Evolutionary conservation across 2,113 vertebrate species (phyloP).

Genomic region (Dicaeum eximium): DNA sequence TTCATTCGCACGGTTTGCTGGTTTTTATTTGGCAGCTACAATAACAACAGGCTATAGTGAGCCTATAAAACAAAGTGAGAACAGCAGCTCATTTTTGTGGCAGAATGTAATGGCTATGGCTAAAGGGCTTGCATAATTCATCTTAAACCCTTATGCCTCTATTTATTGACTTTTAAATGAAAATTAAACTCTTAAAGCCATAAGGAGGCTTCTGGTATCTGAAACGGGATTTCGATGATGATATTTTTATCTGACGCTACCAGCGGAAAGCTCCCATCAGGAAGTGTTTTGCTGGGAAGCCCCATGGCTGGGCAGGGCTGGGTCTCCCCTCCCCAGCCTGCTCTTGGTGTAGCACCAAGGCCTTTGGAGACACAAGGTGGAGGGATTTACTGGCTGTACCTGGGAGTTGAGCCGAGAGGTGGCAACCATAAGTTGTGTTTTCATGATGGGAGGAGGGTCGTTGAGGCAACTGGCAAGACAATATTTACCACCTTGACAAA

Average conservation of each 20-base stretch:
- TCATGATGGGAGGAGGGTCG: background rate
- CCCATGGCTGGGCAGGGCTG: background rate
- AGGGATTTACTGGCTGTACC: background rate
- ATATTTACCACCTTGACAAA: background rate
- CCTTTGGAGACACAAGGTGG: background rate
- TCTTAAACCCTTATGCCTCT: slow-evolving; percentile 71
- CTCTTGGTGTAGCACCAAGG: background rate
- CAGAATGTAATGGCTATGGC: slow-evolving; percentile 69
- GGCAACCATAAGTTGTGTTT: background rate
- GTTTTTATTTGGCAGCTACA: slow-evolving; percentile 77
- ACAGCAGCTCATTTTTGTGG: slow-evolving; percentile 76
- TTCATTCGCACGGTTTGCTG: slow-evolving; percentile 78
- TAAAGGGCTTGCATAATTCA: slow-evolving; percentile 76
- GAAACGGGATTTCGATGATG: slow-evolving; percentile 31
- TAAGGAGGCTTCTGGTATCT: slow-evolving; percentile 66
- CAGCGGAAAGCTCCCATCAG: background rate
- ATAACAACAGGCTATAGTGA: slow-evolving; percentile 70
- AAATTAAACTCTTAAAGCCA: slow-evolving; percentile 72
- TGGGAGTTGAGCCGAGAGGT: background rate
- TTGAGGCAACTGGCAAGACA: background rate
- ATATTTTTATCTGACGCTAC: background rate
- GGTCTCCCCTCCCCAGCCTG: background rate
- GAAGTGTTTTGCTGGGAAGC: background rate
- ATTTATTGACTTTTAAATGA: slow-evolving; percentile 78
- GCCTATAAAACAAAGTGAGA: slow-evolving; percentile 78